phyloP scores from a whole-genome alignment of 2,888 invertebrate genomes.

The Dioctria rufipes region DNA sequence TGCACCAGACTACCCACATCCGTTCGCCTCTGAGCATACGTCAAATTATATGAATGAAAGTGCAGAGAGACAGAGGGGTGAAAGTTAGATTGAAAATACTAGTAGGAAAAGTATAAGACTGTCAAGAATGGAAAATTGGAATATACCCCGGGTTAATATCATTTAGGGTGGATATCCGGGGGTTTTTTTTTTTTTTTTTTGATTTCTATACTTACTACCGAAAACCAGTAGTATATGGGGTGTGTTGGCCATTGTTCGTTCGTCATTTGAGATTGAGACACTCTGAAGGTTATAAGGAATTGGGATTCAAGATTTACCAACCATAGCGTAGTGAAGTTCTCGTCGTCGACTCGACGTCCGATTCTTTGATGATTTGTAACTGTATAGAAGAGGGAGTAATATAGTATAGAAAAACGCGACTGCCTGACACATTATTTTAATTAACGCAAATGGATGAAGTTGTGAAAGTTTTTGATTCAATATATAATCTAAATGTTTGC shows the following conservation, averaged over 20 bases:
- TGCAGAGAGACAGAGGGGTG: slow-evolving; percentile 42
- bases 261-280: background rate
- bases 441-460: slow-evolving; percentile 56
- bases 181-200: slow-evolving; percentile 38
- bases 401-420: slow-evolving; percentile 30
- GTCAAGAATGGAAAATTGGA: slow-evolving; percentile 38
- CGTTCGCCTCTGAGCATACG: slow-evolving; percentile 39
- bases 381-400: background rate
- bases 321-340: no score
- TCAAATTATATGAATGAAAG: slow-evolving; percentile 53
- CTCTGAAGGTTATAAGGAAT: background rate
- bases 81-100: slow-evolving; percentile 47
- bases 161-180: slow-evolving; percentile 53
- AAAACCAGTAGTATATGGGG: no score
- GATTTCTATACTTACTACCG: background rate
- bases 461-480: slow-evolving; percentile 55
- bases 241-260: background rate
- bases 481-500: slow-evolving; percentile 14
- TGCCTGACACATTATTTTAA: slow-evolving; percentile 57
- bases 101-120: slow-evolving; percentile 2
- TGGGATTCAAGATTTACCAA: background rate
- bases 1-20: slow-evolving; percentile 36
- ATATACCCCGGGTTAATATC: slow-evolving; percentile 44
- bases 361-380: slow-evolving; percentile 55
- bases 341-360: background rate